Percentiles rank a stretch among this genome's conserved stretches.
phyloP scores from a whole-genome alignment of 2,888 invertebrate genomes.

The Eupithecia subfuscata region DNA sequence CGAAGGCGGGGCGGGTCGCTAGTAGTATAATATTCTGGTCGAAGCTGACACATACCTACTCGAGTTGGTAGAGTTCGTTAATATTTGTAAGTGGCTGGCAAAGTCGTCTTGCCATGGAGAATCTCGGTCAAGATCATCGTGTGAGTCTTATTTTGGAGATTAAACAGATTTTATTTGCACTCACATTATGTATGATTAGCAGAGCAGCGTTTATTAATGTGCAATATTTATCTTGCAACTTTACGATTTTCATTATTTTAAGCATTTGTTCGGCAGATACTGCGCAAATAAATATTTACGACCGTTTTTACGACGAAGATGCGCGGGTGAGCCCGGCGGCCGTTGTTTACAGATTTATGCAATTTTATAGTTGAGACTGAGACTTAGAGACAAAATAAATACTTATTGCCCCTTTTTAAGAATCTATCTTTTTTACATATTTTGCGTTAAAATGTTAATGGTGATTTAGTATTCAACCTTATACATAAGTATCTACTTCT shows the following conservation, averaged over 20 bases:
- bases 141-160: slow-evolving; percentile 7
- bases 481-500: no score
- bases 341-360: not conserved
- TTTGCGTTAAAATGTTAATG: no score
- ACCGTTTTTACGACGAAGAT: slow-evolving; percentile 23
- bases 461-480: no score
- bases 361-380: not conserved
- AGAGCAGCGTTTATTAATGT: not conserved
- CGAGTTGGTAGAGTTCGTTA: not conserved
- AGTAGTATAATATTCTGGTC: no score
- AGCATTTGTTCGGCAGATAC: slow-evolving; percentile 17
- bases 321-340: not conserved
- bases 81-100: not conserved
- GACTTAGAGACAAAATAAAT: slow-evolving; percentile 2
- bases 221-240: not conserved
- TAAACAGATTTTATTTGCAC: slow-evolving; percentile 8
- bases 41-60: not conserved
- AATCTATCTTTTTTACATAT: no score
- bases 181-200: not conserved
- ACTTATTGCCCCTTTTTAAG: no score
- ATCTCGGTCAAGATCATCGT: slow-evolving; percentile 18
- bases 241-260: slow-evolving; percentile 30
- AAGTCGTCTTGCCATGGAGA: slow-evolving; percentile 28
- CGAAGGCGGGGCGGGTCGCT: no score
- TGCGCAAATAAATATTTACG: slow-evolving; percentile 30